A percentile compares a stretch with the other conserved stretches of the same genome.
Conservation (phyloP, 2,797 vertebrate genomes). For the Anolis apletophallus region DNA sequence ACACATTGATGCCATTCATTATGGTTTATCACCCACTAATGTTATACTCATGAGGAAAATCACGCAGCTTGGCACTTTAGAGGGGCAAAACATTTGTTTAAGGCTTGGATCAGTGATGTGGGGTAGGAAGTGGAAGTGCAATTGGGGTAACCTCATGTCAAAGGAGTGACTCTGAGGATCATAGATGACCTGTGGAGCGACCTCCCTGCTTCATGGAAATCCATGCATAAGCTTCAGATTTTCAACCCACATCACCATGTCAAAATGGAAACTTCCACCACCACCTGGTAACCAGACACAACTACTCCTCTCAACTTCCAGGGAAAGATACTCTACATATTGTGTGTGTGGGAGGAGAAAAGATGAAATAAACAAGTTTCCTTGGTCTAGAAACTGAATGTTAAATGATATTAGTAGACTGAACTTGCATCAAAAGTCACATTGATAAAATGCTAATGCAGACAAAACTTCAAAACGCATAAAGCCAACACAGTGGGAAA, state of each 20-base stretch:
- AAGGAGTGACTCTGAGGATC: neutral
- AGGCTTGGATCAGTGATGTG: neutral
- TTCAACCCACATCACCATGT: neutral
- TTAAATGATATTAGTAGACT: neutral
- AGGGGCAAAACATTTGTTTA: neutral
- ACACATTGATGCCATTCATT: neutral
- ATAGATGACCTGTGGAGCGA: neutral
- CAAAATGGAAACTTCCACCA: neutral
- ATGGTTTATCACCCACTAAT: neutral
- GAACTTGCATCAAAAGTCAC: constrained; percentile 14
- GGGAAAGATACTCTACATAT: neutral
- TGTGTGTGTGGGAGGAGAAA: too few relatives aligned
- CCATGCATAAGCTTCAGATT: neutral
- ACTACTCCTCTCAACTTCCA: neutral
- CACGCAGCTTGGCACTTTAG: neutral
- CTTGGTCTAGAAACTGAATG: neutral
- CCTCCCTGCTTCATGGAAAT: neutral
- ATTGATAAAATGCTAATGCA: constrained; percentile 6
- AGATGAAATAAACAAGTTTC: neutral
- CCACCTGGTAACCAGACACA: neutral
- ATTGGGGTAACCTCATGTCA: neutral
- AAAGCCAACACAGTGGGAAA: constrained; percentile 16
- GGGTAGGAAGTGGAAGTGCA: neutral
- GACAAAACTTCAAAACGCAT: constrained; percentile 18
- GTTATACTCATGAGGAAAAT: neutral